Percentiles rank a stretch among this genome's conserved stretches.
These are phyloP conservation scores for Spisula subtruncata DNA, from an alignment of 2,888 invertebrate genomes.

Conservation along the genomic window DNA sequence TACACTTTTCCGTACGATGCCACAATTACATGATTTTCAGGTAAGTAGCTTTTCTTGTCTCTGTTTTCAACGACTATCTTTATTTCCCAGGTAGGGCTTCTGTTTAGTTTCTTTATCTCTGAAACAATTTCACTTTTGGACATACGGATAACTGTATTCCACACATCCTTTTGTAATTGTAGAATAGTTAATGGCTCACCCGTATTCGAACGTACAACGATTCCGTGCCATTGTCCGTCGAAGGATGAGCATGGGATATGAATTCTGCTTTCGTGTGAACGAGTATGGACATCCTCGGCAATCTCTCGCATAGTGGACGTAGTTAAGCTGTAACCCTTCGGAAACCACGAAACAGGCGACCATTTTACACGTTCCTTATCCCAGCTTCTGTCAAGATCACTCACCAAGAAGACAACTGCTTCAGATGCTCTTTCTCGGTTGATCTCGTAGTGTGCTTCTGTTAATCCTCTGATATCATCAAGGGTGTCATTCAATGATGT, in stretches of 20 bases:
- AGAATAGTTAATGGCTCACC: conserved; percentile 43
- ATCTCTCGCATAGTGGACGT: conserved; percentile 34
- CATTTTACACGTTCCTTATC: conserved; percentile 47
- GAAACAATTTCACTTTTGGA: conserved; percentile 41
- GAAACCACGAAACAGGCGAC: conserved; percentile 57
- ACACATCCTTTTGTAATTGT: conserved; percentile 62
- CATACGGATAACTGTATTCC: conserved; percentile 35
- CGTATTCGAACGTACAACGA: conserved; percentile 31
- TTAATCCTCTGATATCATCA: neutral
- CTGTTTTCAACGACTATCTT: neutral
- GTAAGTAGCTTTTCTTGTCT: neutral
- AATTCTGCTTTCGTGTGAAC: conserved; percentile 30
- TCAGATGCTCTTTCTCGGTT: conserved; percentile 57
- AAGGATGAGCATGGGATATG: conserved; percentile 50
- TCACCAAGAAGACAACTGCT: conserved; percentile 60
- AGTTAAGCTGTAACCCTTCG: conserved; percentile 49
- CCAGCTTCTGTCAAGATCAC: conserved; percentile 62
- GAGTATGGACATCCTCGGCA: conserved; percentile 41
- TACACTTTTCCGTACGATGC: neutral
- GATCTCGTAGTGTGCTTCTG: conserved; percentile 25
- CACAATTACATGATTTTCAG: conserved; percentile 12
- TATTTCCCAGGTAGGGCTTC: neutral
- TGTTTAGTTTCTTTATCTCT: conserved; percentile 43
- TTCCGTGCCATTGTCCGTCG: conserved; percentile 56
- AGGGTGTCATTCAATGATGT: neutral